A percentile compares a stretch with the other conserved stretches of the same genome.
Evolutionary conservation across 2,113 vertebrate genomes (phyloP).

Genomic region (Phainopepla nitens): DNA sequence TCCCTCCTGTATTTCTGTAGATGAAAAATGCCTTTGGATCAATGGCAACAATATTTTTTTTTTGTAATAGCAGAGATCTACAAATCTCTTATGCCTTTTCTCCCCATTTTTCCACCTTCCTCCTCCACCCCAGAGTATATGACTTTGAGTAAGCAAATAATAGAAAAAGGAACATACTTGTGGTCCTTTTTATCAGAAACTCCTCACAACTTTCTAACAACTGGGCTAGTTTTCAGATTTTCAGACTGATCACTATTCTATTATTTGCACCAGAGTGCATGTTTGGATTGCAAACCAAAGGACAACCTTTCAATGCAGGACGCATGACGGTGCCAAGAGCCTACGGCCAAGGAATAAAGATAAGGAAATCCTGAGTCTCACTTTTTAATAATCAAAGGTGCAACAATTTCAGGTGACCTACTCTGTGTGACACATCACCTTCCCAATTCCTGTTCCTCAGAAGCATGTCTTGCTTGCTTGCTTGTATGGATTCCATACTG

Average conservation of each 20-base stretch:
- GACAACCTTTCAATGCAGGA: neutral
- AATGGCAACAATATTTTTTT: neutral
- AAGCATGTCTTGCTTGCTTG: neutral
- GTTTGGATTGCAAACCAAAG: neutral
- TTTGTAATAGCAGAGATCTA: neutral
- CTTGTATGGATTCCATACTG: neutral
- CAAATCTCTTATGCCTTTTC: neutral
- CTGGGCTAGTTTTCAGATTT: neutral
- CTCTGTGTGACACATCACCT: neutral
- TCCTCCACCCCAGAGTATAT: neutral
- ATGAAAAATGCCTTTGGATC: neutral
- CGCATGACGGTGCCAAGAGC: accelerated
- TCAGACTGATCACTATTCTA: neutral
- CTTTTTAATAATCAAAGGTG: neutral
- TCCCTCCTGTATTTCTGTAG: neutral
- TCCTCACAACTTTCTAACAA: neutral
- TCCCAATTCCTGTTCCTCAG: neutral
- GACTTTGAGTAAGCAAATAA: neutral
- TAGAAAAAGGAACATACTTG: neutral
- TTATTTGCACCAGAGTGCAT: neutral
- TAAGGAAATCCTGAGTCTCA: neutral
- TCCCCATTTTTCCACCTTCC: neutral
- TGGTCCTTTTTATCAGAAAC: neutral
- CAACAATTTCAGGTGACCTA: neutral
- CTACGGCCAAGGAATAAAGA: neutral